Percentiles rank a stretch among this genome's conserved stretches.
Conservation (phyloP, 1,140 invertebrate genomes). For the Notospermus geniculatus region DNA sequence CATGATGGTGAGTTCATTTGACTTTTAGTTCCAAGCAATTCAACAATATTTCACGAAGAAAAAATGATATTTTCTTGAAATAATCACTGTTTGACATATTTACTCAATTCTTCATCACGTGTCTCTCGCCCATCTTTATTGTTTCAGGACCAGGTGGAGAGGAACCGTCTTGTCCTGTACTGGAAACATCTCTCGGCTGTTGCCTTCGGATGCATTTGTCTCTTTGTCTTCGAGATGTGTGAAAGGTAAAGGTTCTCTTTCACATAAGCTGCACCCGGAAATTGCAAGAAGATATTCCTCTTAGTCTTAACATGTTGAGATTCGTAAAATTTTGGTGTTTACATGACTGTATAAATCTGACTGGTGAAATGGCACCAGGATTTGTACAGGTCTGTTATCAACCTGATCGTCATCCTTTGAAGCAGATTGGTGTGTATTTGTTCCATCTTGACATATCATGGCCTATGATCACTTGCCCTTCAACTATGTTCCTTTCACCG, state of each 20-base stretch:
- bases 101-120: background rate
- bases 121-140: conserved; percentile 11
- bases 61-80: no score
- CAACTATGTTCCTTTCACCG: no score
- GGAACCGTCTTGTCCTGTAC: conserved; percentile 79
- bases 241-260: conserved; percentile 62
- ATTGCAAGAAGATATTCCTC: background rate
- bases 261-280: background rate
- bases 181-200: conserved; percentile 95
- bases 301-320: background rate
- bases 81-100: no score
- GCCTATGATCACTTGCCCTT: no score
- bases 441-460: no score
- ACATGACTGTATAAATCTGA: background rate
- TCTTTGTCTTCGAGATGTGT: conserved; percentile 96
- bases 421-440: no score
- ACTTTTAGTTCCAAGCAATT: no score
- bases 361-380: no score
- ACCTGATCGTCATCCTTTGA: no score
- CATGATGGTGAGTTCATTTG: conserved; percentile 66
- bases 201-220: conserved; percentile 81
- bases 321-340: background rate
- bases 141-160: conserved; percentile 72
- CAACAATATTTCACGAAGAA: no score
- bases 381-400: no score